phyloP scores from a whole-genome alignment of 2,797 vertebrate genomes.

The Sebastes flavidus region DNA sequence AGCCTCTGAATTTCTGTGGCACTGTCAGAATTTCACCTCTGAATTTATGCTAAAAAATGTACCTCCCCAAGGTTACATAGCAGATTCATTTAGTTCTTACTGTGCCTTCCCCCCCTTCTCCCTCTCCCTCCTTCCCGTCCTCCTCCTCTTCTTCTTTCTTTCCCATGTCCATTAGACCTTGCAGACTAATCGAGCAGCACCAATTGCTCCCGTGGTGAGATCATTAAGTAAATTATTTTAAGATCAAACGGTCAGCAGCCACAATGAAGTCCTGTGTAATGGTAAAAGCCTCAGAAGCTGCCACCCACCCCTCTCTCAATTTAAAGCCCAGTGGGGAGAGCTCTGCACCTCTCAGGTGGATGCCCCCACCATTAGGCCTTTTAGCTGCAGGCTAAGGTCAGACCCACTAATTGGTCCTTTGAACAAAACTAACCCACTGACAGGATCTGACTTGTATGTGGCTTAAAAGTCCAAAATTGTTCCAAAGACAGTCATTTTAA shows the following conservation, averaged over 20 bases:
- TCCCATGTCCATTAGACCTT: slow-evolving; percentile 98
- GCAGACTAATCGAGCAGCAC: slow-evolving; percentile 96
- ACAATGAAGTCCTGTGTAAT: slow-evolving; percentile 98
- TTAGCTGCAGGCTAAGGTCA: slow-evolving; percentile 98
- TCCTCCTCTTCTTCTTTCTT: slow-evolving; percentile 79
- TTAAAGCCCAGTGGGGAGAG: slow-evolving; percentile 94
- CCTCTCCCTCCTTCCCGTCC: slow-evolving; percentile 40
- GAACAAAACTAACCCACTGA: slow-evolving; percentile 99
- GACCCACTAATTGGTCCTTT: slow-evolving; percentile 97
- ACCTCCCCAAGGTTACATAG: slow-evolving; percentile 79
- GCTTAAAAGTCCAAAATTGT: slow-evolving; percentile 90
- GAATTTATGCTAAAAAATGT: slow-evolving; percentile 67
- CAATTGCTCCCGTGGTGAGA: slow-evolving; percentile 98
- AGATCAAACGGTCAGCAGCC: slow-evolving; percentile 98
- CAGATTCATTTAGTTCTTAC: slow-evolving; percentile 76
- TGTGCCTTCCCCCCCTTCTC: slow-evolving; percentile 26
- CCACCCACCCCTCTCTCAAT: slow-evolving; percentile 90
- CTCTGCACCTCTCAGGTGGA: slow-evolving; percentile 94
- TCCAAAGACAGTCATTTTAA: slow-evolving; percentile 85
- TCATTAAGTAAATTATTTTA: slow-evolving; percentile 99
- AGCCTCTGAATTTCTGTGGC: slow-evolving; percentile 3
- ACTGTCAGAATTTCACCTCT: slow-evolving; percentile 43
- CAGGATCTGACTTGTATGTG: slow-evolving; percentile 95
- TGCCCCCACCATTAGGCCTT: slow-evolving; percentile 94
- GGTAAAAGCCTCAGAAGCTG: slow-evolving; percentile 96